Evolutionary conservation across 2,113 vertebrate species (phyloP), one percentile per base, ranked within the genome.

Genomic region (Puffinus mauretanicus): DNA sequence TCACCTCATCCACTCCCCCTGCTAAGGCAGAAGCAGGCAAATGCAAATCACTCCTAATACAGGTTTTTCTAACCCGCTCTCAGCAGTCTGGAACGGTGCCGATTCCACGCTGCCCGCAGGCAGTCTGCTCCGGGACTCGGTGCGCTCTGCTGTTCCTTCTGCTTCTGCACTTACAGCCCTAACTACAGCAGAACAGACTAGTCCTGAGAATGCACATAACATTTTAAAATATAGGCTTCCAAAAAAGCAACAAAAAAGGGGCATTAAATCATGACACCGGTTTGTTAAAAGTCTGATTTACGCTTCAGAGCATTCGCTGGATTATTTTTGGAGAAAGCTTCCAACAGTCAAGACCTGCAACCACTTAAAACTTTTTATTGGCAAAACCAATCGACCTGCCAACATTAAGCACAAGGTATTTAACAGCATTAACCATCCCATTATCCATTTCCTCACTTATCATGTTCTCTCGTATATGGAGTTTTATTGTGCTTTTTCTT

Each of bases 401-500:
- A 89, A 65, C 67, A 25, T n/a, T 69, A 54, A 95, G 79, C 67
- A 27, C 44, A 3, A 86, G 58, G 61, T 62, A 46, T 95, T 96
- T 85, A 94, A 78, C 47, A 55, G 94, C 91, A 57, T 81, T 88
- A 75, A 44, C 21, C 89, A 42, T 64, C 82, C 84, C 64, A 77
- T 72, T 65, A 86, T 61, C 93, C 51, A 42, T 55, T 36, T 26
- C 61, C 80, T 92, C 69, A 16, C 80, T 84, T 20, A 95, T n/a
- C 88, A 14, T 9, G 60, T 46, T 73, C 38, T 6, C 38, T 64
- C 42, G 7, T 27, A 82, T 30, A 42, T 55, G 36, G 9, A 8
- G 7, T 54, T 93, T 86, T 80, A 97, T 82, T 92, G 86, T 86
- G 80, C 64, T 93, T 82, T 58, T 49, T 19, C 81, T 96, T 66